A percentile compares a stretch with the other conserved stretches of the same genome.
Conservation (phyloP, 2,113 vertebrate species). For the Cyanoliseus patagonus region DNA sequence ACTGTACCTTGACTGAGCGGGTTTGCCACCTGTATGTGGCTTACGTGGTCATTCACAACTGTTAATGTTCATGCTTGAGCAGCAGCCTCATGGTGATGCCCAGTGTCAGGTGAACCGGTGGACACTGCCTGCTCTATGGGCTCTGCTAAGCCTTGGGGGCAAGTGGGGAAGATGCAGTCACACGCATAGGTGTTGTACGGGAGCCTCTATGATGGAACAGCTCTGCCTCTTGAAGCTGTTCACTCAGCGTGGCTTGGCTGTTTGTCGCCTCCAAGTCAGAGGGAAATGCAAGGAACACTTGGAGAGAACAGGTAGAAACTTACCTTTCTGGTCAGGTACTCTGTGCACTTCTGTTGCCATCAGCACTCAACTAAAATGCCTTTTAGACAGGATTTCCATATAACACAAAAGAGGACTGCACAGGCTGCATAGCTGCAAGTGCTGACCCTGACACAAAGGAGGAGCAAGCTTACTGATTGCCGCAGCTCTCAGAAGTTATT, state of each 20-base stretch:
- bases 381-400: background rate
- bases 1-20: background rate
- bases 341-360: background rate
- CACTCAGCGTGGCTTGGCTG: accelerated
- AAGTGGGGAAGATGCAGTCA: background rate
- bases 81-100: background rate
- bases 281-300: background rate
- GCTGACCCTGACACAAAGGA: background rate
- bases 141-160: background rate
- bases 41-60: accelerated
- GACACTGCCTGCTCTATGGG: background rate
- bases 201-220: background rate
- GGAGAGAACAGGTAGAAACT: background rate
- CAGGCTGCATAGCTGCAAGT: background rate
- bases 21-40: background rate
- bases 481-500: background rate
- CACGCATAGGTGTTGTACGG: accelerated
- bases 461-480: background rate
- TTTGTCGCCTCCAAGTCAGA: background rate
- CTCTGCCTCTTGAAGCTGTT: background rate
- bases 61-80: accelerated
- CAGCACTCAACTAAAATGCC: background rate
- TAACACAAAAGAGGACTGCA: background rate
- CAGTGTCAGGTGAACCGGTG: too few relatives aligned
- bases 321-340: background rate